phyloP scores from a whole-genome alignment of 1,140 invertebrate genomes.

The Bombyx mandarina region DNA sequence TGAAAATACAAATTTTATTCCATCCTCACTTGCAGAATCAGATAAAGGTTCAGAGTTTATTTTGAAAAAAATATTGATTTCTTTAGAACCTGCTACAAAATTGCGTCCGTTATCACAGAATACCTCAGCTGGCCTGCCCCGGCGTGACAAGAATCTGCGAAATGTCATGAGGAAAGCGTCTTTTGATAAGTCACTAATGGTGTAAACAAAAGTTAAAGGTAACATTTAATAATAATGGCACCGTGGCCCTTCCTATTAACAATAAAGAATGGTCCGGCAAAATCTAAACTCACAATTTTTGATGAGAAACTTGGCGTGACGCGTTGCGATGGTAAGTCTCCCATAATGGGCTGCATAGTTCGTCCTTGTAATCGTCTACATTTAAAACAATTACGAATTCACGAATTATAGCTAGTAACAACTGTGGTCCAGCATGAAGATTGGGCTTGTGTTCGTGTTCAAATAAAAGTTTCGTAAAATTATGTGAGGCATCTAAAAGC shows the following conservation, averaged over 20 bases:
- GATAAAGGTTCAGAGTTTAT: too few relatives aligned
- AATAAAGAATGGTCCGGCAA: constrained; percentile 25
- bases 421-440: constrained; percentile 12
- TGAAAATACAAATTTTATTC: too few relatives aligned
- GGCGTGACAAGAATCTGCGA: too few relatives aligned
- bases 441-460: constrained; percentile 1
- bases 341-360: constrained; percentile 14
- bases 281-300: constrained; percentile 19
- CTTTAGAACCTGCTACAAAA: too few relatives aligned
- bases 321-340: constrained; percentile 9
- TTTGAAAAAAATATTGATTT: too few relatives aligned
- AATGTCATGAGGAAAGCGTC: too few relatives aligned
- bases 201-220: too few relatives aligned
- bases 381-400: constrained; percentile 6
- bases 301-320: constrained; percentile 12
- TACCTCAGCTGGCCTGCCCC: too few relatives aligned
- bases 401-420: constrained; percentile 5
- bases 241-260: constrained; percentile 16
- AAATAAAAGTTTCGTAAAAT: constrained; percentile 13
- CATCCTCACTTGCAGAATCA: too few relatives aligned
- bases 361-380: constrained; percentile 7
- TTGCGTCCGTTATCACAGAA: too few relatives aligned
- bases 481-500: constrained; percentile 7
- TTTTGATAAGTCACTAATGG: too few relatives aligned
- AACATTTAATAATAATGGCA: too few relatives aligned